phyloP scores from a whole-genome alignment of 2,113 vertebrate species.

The Thermophis baileyi region DNA sequence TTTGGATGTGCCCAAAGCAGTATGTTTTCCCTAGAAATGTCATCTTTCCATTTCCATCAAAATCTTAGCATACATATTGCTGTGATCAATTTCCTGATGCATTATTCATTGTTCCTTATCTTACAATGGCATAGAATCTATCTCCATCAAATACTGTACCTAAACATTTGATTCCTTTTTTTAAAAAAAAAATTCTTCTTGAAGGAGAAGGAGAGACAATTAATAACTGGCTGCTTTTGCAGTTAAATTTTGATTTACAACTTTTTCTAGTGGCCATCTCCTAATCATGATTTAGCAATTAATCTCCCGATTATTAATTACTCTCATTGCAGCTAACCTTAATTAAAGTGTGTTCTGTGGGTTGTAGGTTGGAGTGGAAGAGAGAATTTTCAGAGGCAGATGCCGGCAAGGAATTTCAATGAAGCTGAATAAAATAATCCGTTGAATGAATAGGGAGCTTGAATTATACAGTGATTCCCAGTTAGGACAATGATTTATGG shows the following conservation, averaged over 20 bases:
- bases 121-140: not conserved
- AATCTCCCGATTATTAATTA: slow-evolving; percentile 64
- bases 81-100: not conserved
- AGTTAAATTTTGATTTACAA: slow-evolving; percentile 61
- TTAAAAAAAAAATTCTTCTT: slow-evolving; percentile 9
- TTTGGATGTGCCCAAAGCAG: not conserved
- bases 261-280: slow-evolving; percentile 51
- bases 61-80: not conserved
- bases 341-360: slow-evolving; percentile 55
- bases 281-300: slow-evolving; percentile 55
- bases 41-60: not conserved
- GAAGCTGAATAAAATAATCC: slow-evolving; percentile 23
- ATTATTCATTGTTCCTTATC: not conserved
- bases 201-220: not conserved
- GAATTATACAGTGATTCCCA: not conserved
- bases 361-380: slow-evolving; percentile 27
- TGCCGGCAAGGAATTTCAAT: slow-evolving; percentile 51
- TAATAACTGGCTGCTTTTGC: slow-evolving; percentile 41
- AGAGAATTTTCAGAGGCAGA: slow-evolving; percentile 47
- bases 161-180: slow-evolving; percentile 22
- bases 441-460: not conserved
- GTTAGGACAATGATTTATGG: not conserved
- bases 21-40: not conserved
- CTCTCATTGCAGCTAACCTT: slow-evolving; percentile 45
- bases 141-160: not conserved